These are phyloP conservation scores for Oscheius sp. DNA, from an alignment of 2,888 invertebrate genomes.

Conservation along the genomic window DNA sequence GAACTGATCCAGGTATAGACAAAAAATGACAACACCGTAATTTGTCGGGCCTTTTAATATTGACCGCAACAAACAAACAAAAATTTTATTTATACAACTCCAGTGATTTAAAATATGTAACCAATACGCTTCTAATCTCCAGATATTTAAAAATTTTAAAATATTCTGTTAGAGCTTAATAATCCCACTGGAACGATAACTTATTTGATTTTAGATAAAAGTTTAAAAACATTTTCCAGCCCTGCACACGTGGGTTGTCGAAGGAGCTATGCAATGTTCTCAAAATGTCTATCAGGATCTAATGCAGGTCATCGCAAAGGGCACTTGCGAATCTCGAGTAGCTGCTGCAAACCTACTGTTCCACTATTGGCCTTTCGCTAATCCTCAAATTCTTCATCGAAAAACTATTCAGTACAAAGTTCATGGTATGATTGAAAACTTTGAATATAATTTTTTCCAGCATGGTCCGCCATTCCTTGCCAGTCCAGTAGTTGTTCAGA, in stretches of 20 bases:
- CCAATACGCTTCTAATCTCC: too few species aligned
- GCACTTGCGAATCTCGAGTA: conserved; percentile 89
- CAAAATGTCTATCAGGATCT: conserved; percentile 79
- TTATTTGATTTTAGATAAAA: too few species aligned
- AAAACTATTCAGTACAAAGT: conserved; percentile 87
- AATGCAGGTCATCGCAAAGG: conserved; percentile 74
- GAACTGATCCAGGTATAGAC: conserved; percentile 87
- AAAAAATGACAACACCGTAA: too few species aligned
- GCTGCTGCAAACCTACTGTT: conserved; percentile 95
- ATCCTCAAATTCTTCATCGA: conserved; percentile 89
- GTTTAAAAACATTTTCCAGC: conserved; percentile 72
- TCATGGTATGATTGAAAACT: conserved; percentile 75
- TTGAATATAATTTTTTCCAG: conserved; percentile 30
- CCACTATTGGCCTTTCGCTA: conserved; percentile 98
- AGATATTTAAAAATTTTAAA: too few species aligned
- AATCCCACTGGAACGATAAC: too few species aligned
- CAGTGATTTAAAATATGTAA: too few species aligned
- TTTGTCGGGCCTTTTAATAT: not conserved
- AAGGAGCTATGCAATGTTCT: conserved; percentile 93
- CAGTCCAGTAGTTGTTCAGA: conserved; percentile 61
- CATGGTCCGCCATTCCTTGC: conserved; percentile 50
- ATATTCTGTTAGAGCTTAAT: too few species aligned
- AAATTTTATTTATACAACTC: too few species aligned
- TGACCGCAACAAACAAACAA: not conserved
- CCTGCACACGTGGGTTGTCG: conserved; percentile 93